These are phyloP conservation scores for Dryomyza anilis DNA, from an alignment of 2,888 invertebrate species.

Conservation along the genomic window DNA sequence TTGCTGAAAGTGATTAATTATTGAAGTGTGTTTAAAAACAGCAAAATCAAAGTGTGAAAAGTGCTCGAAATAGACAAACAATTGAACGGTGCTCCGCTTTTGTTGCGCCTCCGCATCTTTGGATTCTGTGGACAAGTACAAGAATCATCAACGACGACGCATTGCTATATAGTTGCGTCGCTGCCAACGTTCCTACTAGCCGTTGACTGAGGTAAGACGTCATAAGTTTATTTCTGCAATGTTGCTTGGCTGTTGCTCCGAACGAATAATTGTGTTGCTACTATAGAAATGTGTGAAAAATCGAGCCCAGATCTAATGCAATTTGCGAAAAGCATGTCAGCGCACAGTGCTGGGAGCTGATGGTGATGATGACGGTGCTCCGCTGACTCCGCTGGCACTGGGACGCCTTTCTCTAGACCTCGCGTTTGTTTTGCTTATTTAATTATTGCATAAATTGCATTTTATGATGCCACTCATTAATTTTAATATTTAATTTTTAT, in stretches of 20 bases:
- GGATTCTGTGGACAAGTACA: neutral
- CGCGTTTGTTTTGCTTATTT: neutral
- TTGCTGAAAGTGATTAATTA: constrained; percentile 27
- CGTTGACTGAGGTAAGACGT: constrained; percentile 5
- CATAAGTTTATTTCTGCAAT: neutral
- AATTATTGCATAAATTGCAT: too few species aligned
- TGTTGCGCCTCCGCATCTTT: neutral
- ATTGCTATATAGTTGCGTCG: neutral
- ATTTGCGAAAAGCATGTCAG: neutral
- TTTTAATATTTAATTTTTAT: too few species aligned
- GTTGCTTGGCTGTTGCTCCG: neutral
- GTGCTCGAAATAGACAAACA: neutral
- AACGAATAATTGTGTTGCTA: too few species aligned
- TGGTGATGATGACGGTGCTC: neutral
- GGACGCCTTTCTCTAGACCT: too few species aligned
- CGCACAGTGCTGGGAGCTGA: neutral
- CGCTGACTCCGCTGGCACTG: neutral
- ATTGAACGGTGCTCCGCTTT: constrained; percentile 8
- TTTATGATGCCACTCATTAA: too few species aligned
- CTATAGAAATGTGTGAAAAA: neutral
- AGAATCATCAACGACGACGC: neutral
- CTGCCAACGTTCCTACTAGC: neutral
- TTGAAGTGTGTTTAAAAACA: neutral
- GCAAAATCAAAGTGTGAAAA: constrained; percentile 24
- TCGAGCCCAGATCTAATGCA: constrained; percentile 9